phyloP scores from a whole-genome alignment of 2,888 invertebrate species.

The Resseliella maxima region DNA sequence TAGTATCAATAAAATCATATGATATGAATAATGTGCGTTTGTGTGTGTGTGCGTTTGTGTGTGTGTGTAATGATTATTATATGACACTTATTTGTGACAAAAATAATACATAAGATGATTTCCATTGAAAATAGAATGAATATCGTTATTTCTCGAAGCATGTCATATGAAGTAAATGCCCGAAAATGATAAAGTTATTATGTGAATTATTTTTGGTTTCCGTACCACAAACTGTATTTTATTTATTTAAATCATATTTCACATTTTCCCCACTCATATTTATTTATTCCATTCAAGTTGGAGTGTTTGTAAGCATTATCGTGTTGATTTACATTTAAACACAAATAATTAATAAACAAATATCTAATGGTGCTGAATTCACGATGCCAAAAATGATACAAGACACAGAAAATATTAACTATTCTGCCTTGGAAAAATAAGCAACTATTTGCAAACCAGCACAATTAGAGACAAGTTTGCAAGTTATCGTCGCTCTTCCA shows the following conservation, averaged over 20 bases:
- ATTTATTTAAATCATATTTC: conserved; percentile 23
- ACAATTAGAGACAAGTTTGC: too few relatives aligned
- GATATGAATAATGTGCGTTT: too few relatives aligned
- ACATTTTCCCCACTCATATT: neutral
- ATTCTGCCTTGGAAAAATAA: too few relatives aligned
- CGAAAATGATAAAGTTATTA: neutral
- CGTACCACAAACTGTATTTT: neutral
- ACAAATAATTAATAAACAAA: conserved; percentile 45
- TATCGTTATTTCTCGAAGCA: neutral
- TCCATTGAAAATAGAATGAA: neutral
- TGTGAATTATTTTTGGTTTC: neutral
- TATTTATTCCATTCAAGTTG: neutral
- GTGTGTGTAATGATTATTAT: too few relatives aligned
- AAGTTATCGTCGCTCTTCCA: too few relatives aligned
- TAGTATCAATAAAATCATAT: too few relatives aligned
- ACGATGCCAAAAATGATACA: neutral
- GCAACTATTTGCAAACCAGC: too few relatives aligned
- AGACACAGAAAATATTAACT: too few relatives aligned
- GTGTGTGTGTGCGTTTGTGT: too few relatives aligned
- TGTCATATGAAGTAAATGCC: neutral
- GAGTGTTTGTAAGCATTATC: neutral
- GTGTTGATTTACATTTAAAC: conserved; percentile 43
- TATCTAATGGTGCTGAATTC: neutral
- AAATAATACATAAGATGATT: too few relatives aligned
- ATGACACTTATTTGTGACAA: too few relatives aligned